These are phyloP conservation scores for Myotis myotis DNA, from an alignment of 2,797 vertebrate genomes.

Conservation along the genomic window DNA sequence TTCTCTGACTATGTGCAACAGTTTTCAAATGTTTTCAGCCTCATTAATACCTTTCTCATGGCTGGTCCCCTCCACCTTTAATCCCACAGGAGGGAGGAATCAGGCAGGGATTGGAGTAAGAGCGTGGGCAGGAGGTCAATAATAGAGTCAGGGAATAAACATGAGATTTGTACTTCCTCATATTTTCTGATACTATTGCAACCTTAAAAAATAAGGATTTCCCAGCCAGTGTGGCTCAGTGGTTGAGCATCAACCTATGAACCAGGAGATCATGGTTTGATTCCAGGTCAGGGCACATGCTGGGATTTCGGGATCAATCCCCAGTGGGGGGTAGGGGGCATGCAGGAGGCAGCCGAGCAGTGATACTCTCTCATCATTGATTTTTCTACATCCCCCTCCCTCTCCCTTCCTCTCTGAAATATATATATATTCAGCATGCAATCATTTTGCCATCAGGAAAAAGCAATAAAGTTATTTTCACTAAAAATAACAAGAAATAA, in stretches of 20 bases:
- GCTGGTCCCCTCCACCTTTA: not conserved
- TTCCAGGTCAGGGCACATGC: not conserved
- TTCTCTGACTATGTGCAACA: not conserved
- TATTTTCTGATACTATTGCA: constrained; percentile 9
- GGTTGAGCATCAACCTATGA: not conserved
- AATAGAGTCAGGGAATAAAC: not conserved
- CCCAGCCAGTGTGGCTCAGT: not conserved
- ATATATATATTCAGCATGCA: not conserved
- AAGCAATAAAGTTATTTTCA: not conserved
- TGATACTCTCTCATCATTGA: not conserved
- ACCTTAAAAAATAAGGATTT: constrained; percentile 12
- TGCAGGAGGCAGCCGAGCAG: not conserved
- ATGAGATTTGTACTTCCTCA: constrained; percentile 19
- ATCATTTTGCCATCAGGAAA: constrained; percentile 27
- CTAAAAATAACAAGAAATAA: not conserved
- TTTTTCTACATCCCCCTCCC: not conserved
- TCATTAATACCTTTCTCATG: not conserved
- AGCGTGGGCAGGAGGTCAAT: not conserved
- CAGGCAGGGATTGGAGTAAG: not conserved
- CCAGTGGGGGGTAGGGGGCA: not conserved
- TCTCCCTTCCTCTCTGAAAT: not conserved
- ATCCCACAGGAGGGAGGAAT: not conserved
- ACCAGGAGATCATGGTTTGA: not conserved
- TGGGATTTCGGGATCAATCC: not conserved
- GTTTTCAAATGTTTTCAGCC: not conserved